phyloP scores from a whole-genome alignment of 23 tunicate genomes.

The Oikopleura dioica region DNA sequence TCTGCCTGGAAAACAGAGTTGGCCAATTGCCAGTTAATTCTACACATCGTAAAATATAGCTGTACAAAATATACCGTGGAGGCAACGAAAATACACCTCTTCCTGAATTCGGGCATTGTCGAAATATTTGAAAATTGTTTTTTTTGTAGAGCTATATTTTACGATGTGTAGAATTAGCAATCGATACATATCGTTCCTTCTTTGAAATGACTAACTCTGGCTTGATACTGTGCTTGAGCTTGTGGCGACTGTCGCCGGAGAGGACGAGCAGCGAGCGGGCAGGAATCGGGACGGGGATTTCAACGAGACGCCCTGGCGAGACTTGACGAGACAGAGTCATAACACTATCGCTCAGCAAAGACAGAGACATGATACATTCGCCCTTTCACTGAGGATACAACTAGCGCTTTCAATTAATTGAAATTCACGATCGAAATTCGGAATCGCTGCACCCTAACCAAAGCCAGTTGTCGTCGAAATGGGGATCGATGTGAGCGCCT shows the following conservation, averaged over 20 bases:
- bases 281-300: background rate
- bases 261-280: background rate
- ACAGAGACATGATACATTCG: background rate
- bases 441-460: conserved; percentile 36
- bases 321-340: background rate
- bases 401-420: background rate
- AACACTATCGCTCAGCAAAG: background rate
- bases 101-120: too few species aligned
- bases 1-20: conserved; percentile 17
- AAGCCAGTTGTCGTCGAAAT: conserved; percentile 83
- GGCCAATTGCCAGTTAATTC: too few species aligned
- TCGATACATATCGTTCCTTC: too few species aligned
- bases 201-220: too few species aligned
- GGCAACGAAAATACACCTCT: too few species aligned
- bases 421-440: background rate
- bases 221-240: background rate
- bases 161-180: background rate
- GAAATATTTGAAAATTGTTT: too few species aligned
- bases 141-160: background rate
- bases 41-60: too few species aligned
- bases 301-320: background rate
- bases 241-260: background rate
- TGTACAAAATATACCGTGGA: too few species aligned
- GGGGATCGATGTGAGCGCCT: conserved; percentile 75
- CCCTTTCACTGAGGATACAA: background rate